Evolutionary conservation across 2,797 vertebrate species (phyloP), one percentile per base, ranked within the genome.

Genomic region (Gymnocypris eckloni): DNA sequence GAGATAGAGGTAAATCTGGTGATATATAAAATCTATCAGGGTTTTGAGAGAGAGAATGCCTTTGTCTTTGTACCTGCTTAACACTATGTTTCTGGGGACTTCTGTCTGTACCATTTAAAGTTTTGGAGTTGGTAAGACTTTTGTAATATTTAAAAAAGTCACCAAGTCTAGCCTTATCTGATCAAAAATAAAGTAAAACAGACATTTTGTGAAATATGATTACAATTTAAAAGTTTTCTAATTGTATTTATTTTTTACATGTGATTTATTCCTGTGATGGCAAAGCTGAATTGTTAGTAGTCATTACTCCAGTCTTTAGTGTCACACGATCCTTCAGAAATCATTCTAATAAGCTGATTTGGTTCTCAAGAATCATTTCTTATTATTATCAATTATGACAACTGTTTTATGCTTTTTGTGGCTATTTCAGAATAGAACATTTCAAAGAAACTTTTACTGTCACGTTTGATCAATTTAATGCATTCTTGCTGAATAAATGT

Each of bases 1-100:
- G 88, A 39, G 25, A 59, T 41, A 39, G 39, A 76, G 33, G 25
- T 76, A 39, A 76, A 85, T 56, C 39, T 28, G 56, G 13, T 84
- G 87, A 50, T 85, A 88, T 86, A 88, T 79, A 75, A 61, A 67
- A 15, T n/a, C 28, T 25, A 22, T 54, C 54, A 22, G 8, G 71
- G 80, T 90, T 43, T 83, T 93, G 90, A 92, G 89, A 93, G 91
- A 90, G 92, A 91, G 90, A 90, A 13, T 59, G 1, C 28, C 10
- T 9, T 10, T n/a, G 81, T 83, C 56, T 64, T 70, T 61, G 18
- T n/a, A 64, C 0, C n/a, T 64, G 41, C 56, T n/a, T 16, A 72
- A 73, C 39, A 20, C 39, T 33, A 48, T 8, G 22, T 41, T 20
- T 61, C 4, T n/a, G 18, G 13, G 50, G 54, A 64, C 20, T 20